A percentile compares a stretch with the other conserved stretches of the same genome.
Evolutionary conservation across 2,888 invertebrate genomes (phyloP).

Genomic region (Cephalotes varians): DNA sequence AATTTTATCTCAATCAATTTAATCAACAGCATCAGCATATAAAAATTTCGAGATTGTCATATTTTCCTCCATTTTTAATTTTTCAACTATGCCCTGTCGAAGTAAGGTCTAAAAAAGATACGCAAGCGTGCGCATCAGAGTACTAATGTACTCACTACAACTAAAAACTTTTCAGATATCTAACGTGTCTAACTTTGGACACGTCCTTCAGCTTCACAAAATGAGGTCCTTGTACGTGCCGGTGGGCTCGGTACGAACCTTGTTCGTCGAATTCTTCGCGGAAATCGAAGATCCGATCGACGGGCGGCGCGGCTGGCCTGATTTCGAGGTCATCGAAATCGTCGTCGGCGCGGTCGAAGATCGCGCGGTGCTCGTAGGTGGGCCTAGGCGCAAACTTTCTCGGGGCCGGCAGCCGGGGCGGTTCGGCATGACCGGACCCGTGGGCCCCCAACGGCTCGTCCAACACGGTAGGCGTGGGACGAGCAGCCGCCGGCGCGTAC

Average conservation of each 20-base stretch:
- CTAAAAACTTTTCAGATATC: not conserved
- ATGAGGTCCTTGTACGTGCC: conserved; percentile 50
- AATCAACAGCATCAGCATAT: not conserved
- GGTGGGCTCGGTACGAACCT: conserved; percentile 86
- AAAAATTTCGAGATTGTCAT: not conserved
- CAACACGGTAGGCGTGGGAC: conserved; percentile 79
- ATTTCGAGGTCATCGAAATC: conserved; percentile 82
- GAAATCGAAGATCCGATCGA: conserved; percentile 88
- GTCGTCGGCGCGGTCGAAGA: conserved; percentile 87
- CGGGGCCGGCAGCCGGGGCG: conserved; percentile 59
- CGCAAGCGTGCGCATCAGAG: not conserved
- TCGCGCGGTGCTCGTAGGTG: conserved; percentile 85
- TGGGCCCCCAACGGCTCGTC: conserved; percentile 81
- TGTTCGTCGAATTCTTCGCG: conserved; percentile 89
- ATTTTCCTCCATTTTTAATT: not conserved
- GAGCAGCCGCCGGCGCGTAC: conserved; percentile 76
- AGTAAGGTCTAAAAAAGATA: not conserved
- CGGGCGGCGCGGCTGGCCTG: conserved; percentile 86
- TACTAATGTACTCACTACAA: not conserved
- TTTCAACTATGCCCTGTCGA: not conserved
- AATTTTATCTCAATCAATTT: not conserved
- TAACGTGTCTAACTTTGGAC: not conserved
- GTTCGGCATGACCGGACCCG: conserved; percentile 76
- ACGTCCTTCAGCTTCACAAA: conserved; percentile 2
- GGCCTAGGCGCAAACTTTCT: conserved; percentile 84